Percentiles rank a stretch among this genome's conserved stretches.
These are phyloP conservation scores for Mystacornis crossleyi DNA, from an alignment of 2,113 vertebrate genomes.

Conservation along the genomic window DNA sequence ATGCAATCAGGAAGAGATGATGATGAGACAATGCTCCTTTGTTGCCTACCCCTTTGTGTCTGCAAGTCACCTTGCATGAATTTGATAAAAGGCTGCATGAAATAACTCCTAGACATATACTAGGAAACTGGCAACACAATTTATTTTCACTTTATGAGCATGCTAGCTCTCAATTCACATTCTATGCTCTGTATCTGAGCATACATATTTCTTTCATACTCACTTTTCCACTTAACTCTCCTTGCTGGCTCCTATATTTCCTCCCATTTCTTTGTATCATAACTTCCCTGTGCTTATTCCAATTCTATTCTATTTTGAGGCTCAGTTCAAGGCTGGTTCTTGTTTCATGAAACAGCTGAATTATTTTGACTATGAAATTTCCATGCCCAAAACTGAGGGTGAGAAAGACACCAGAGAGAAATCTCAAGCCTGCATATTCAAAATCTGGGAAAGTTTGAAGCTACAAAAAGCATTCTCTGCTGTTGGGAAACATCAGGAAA, in stretches of 20 bases:
- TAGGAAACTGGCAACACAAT: background rate
- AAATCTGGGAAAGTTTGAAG: background rate
- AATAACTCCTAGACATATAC: background rate
- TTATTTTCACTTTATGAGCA: constrained; percentile 12
- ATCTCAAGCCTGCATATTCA: background rate
- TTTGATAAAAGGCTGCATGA: background rate
- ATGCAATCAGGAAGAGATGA: background rate
- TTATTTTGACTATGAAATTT: background rate
- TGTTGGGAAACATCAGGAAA: background rate
- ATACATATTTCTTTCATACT: background rate
- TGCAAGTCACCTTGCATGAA: background rate
- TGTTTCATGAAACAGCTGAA: background rate
- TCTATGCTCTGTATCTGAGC: background rate
- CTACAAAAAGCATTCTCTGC: background rate
- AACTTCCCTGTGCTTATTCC: background rate
- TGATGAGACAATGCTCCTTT: background rate
- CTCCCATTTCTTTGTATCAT: background rate
- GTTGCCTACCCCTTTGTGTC: background rate
- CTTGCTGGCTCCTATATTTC: background rate
- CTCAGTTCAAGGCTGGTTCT: background rate
- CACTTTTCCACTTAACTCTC: background rate
- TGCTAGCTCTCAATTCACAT: background rate
- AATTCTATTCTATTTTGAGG: background rate
- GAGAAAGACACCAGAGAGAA: background rate
- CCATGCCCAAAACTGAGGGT: background rate